phyloP scores from a whole-genome alignment of 2,888 invertebrate genomes.

The Steinernema scapterisci region DNA sequence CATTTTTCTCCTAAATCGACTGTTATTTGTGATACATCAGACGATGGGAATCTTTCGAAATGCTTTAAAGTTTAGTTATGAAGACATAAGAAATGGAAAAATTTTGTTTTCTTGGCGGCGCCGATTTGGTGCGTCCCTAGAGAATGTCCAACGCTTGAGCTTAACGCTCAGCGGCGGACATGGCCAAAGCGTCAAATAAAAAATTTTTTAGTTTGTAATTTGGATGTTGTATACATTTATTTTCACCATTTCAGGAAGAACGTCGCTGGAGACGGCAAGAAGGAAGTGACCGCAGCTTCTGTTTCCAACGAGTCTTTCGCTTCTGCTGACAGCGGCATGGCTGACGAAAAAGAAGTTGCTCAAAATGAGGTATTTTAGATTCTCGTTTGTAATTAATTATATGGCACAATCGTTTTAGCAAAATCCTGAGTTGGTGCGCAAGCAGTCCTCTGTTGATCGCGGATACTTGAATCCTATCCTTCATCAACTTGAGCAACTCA shows the following conservation, averaged over 20 bases:
- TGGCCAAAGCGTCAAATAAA: not conserved
- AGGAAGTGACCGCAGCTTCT: not conserved
- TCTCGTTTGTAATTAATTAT: not conserved
- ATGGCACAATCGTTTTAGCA: not conserved
- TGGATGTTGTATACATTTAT: not conserved
- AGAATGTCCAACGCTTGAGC: not conserved
- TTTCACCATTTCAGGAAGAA: not conserved
- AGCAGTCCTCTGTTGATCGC: not conserved
- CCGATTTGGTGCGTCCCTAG: slow-evolving; percentile 17
- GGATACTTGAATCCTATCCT: slow-evolving; percentile 43
- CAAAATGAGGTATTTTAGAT: not conserved
- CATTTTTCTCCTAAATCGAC: too few species aligned
- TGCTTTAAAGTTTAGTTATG: not conserved
- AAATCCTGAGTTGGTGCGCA: not conserved
- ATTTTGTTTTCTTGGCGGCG: not conserved
- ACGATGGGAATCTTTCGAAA: too few species aligned
- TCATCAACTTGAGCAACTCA: slow-evolving; percentile 59
- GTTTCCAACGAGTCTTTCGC: not conserved
- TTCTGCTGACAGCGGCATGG: slow-evolving; percentile 13
- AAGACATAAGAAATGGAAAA: slow-evolving; percentile 5
- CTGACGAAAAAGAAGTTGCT: not conserved
- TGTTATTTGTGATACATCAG: too few species aligned
- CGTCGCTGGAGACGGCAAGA: not conserved
- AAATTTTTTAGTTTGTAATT: slow-evolving; percentile 6
- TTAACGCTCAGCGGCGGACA: not conserved